These are phyloP conservation scores for Sussaba pulchella DNA, from an alignment of 2,888 invertebrate species.

Conservation along the genomic window DNA sequence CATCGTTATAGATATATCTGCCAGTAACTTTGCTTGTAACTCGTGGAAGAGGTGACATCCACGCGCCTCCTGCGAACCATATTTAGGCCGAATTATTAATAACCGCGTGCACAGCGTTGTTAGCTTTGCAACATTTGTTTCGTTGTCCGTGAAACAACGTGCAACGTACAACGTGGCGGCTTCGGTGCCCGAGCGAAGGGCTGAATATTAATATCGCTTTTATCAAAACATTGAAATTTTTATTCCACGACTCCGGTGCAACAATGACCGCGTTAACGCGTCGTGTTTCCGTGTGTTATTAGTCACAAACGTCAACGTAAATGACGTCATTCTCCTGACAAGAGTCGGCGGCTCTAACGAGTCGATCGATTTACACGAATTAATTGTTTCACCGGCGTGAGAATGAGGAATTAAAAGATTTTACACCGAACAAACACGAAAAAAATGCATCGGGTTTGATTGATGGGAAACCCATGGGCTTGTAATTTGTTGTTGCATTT, in stretches of 20 bases:
- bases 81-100: conserved; percentile 54
- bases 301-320: neutral
- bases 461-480: no score
- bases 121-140: conserved; percentile 27
- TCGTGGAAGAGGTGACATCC: conserved; percentile 5
- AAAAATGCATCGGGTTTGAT: no score
- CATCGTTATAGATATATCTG: no score
- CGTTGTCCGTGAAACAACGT: neutral
- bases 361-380: no score
- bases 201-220: conserved; percentile 54
- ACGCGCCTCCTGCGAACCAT: conserved; percentile 30
- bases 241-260: conserved; percentile 38
- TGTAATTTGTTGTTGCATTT: no score
- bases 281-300: neutral
- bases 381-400: no score
- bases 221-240: conserved; percentile 44
- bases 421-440: no score
- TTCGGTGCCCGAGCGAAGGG: conserved; percentile 14
- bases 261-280: neutral
- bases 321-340: no score
- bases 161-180: neutral
- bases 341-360: no score
- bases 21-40: conserved; percentile 6
- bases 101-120: conserved; percentile 7
- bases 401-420: no score